phyloP scores from a whole-genome alignment of 2,113 vertebrate species.

The Meriones unguiculatus region DNA sequence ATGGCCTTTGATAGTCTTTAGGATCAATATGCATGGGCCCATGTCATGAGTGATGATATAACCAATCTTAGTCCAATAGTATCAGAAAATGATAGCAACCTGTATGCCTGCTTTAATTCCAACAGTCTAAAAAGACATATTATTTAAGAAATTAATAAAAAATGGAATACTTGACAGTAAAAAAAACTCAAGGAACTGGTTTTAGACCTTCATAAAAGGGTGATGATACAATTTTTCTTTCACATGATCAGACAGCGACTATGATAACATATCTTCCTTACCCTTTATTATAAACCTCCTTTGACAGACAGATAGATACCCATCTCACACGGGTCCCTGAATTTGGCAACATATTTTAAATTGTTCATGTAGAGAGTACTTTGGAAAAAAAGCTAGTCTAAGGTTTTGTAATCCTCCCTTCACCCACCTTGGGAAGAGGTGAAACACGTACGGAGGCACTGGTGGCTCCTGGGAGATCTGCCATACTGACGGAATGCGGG shows the following conservation, averaged over 20 bases:
- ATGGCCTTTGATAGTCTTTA: background rate
- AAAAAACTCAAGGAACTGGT: background rate
- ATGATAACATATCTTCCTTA: background rate
- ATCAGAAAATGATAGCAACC: background rate
- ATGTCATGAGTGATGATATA: background rate
- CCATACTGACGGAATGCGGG: background rate
- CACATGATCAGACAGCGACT: background rate
- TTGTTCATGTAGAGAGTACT: background rate
- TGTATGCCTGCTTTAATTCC: background rate
- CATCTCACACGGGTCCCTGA: background rate
- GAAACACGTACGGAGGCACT: background rate
- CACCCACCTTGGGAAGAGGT: background rate
- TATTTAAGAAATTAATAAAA: background rate
- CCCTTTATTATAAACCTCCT: background rate
- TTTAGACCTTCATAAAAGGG: background rate
- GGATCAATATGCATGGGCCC: background rate
- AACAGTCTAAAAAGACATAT: background rate
- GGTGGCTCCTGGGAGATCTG: background rate
- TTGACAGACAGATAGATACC: background rate
- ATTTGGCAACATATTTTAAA: conserved; percentile 21
- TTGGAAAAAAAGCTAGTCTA: background rate
- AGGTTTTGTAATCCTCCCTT: background rate
- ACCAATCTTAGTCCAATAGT: background rate
- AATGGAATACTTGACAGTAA: background rate
- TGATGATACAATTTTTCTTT: background rate